Percentiles rank a stretch among this genome's conserved stretches.
Evolutionary conservation across 2,113 vertebrate genomes (phyloP).

Genomic region (Opisthocomus hoazin): DNA sequence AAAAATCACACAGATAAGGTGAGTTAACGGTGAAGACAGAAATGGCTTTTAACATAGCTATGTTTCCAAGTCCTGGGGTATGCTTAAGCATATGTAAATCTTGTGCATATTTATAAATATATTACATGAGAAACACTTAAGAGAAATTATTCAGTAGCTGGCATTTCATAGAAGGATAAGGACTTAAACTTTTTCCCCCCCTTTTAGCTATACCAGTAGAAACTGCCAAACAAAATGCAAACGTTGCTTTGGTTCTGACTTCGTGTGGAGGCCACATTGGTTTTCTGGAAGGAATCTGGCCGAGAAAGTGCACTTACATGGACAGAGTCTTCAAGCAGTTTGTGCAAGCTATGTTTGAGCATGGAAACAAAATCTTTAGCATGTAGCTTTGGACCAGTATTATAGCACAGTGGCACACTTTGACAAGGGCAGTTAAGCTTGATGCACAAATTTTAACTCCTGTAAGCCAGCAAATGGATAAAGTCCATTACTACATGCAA

Average conservation of each 20-base stretch:
- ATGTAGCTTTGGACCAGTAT: constrained; percentile 58
- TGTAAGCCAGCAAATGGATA: constrained; percentile 66
- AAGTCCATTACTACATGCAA: constrained; percentile 67
- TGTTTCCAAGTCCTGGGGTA: neutral
- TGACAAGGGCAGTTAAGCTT: constrained; percentile 58
- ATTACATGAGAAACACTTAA: neutral
- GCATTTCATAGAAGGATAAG: neutral
- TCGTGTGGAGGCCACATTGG: constrained; percentile 95
- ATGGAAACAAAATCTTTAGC: constrained; percentile 79
- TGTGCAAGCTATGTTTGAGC: constrained; percentile 88
- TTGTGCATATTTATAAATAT: neutral
- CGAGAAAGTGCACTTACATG: constrained; percentile 95
- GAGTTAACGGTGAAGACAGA: neutral
- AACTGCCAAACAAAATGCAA: constrained; percentile 94
- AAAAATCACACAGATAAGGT: neutral
- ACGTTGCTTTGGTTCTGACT: constrained; percentile 92
- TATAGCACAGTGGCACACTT: constrained; percentile 17
- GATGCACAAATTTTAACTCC: constrained; percentile 66
- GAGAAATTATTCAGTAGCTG: neutral
- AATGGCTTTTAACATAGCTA: neutral
- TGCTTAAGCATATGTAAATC: neutral
- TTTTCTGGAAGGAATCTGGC: constrained; percentile 97
- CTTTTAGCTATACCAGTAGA: constrained; percentile 90
- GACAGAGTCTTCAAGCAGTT: constrained; percentile 98
- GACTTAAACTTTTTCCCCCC: neutral